Conservation (phyloP, 2,888 invertebrate genomes). For the Aleiodes alternator region DNA sequence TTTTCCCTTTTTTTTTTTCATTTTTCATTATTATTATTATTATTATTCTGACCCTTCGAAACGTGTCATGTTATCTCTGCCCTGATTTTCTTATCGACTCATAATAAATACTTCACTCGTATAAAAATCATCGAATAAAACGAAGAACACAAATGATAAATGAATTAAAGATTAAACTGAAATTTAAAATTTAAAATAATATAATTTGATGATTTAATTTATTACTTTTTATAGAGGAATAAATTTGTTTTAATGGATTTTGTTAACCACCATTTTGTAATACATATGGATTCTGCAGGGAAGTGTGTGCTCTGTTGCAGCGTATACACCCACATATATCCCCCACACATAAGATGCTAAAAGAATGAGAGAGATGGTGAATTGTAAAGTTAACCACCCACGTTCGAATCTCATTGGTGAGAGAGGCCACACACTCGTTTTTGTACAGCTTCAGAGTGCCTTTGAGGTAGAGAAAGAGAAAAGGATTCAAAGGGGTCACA, state of each 20-base stretch:
- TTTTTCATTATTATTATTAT: no score
- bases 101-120: background rate
- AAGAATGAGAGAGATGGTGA: slow-evolving; percentile 53
- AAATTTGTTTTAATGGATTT: background rate
- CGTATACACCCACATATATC: slow-evolving; percentile 65
- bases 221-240: background rate
- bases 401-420: slow-evolving; percentile 68
- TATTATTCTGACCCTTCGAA: slow-evolving; percentile 3
- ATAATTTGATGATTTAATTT: background rate
- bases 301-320: slow-evolving; percentile 54
- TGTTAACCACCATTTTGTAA: slow-evolving; percentile 69
- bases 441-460: background rate
- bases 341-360: slow-evolving; percentile 47
- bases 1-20: no score
- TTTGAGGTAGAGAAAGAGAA: slow-evolving; percentile 1
- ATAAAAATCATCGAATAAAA: background rate
- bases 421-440: slow-evolving; percentile 46
- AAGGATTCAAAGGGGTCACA: background rate
- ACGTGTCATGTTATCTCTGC: slow-evolving; percentile 17
- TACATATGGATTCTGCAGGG: slow-evolving; percentile 63
- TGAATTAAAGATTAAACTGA: no score
- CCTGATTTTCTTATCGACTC: slow-evolving; percentile 17
- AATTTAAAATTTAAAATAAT: background rate
- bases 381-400: slow-evolving; percentile 68
- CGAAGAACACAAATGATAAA: background rate